Evolutionary conservation across 2,888 invertebrate genomes (phyloP).

Genomic region (Eubasilissa splendida): DNA sequence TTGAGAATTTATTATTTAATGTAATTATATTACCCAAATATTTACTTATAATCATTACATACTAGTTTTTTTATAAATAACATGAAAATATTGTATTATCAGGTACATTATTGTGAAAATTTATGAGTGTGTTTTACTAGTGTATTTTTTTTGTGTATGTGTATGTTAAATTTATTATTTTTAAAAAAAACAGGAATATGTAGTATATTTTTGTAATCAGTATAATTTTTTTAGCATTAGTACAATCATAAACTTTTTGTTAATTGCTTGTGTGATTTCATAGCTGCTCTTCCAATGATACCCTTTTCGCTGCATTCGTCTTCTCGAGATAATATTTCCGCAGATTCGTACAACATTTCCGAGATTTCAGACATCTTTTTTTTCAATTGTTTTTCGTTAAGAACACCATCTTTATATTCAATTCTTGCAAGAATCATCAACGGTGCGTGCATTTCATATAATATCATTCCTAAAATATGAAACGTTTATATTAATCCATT

Average conservation of each 20-base stretch:
- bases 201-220: no score
- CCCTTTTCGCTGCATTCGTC: slow-evolving; percentile 78
- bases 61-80: no score
- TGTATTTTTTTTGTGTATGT: no score
- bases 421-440: slow-evolving; percentile 80
- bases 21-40: no score
- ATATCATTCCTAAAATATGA: slow-evolving; percentile 75
- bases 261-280: slow-evolving; percentile 64
- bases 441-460: slow-evolving; percentile 88
- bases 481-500: not conserved
- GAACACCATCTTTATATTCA: slow-evolving; percentile 74
- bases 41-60: no score
- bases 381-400: slow-evolving; percentile 75
- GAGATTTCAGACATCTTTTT: slow-evolving; percentile 77
- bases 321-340: slow-evolving; percentile 78
- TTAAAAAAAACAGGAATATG: no score
- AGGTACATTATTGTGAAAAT: no score
- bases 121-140: no score
- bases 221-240: no score
- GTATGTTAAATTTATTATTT: no score
- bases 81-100: no score
- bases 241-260: slow-evolving; percentile 40
- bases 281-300: slow-evolving; percentile 75
- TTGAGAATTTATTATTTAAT: no score
- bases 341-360: slow-evolving; percentile 76